Percentiles rank a stretch among this genome's conserved stretches.
These are phyloP conservation scores for Teleogryllus occipitalis DNA, from an alignment of 1,140 invertebrate species.

Conservation along the genomic window DNA sequence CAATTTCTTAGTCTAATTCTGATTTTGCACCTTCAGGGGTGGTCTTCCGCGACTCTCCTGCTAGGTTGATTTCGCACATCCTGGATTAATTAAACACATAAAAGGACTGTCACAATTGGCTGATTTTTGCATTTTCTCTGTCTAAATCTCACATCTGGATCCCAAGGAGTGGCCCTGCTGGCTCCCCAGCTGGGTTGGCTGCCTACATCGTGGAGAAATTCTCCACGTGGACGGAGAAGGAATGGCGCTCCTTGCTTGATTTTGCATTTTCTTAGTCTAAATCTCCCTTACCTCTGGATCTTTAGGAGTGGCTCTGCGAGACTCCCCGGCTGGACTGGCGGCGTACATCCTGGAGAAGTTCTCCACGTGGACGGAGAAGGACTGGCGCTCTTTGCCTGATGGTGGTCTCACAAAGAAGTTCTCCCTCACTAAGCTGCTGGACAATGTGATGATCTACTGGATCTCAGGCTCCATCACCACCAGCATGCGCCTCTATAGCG, in stretches of 20 bases:
- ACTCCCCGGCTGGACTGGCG: conserved; percentile 65
- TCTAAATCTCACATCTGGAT: too few species aligned
- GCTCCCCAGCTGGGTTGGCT: conserved; percentile 66
- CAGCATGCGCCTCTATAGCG: conserved; percentile 65
- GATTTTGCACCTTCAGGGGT: too few species aligned
- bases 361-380: conserved; percentile 60
- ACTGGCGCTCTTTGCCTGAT: conserved; percentile 48
- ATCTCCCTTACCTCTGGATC: too few species aligned
- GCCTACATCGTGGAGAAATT: conserved; percentile 82
- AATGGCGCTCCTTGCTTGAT: conserved; percentile 48
- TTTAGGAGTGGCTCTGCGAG: conserved; percentile 46
- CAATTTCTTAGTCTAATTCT: too few species aligned
- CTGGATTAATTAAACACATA: too few species aligned
- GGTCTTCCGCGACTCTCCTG: too few species aligned
- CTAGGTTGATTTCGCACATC: too few species aligned
- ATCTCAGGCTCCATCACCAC: conserved; percentile 65
- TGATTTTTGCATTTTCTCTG: too few species aligned
- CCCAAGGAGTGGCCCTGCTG: conserved; percentile 48
- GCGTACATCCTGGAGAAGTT: conserved; percentile 82
- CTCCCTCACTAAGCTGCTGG: conserved; percentile 66
- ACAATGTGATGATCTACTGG: conserved; percentile 88
- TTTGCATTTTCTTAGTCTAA: conserved; percentile 29
- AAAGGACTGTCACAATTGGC: too few species aligned
- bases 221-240: conserved; percentile 60
- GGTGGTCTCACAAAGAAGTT: conserved; percentile 62